Base-by-base conservation (phyloP, 2,888 invertebrate species). In the Clunio marinus region DNA sequence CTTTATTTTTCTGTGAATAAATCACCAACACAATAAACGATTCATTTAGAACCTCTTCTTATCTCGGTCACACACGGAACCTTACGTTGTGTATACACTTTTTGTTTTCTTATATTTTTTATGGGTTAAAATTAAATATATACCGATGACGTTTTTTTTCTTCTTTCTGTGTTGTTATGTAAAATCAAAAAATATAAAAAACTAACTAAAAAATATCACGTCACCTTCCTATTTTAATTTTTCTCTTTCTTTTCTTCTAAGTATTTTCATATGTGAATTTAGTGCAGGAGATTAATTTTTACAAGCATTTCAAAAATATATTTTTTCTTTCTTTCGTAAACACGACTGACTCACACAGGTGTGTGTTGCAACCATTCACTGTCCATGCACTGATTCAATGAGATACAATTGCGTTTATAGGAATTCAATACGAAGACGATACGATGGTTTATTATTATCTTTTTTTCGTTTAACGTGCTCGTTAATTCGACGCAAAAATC, bases 321-420 rank as follows among this genome's bases (percentile, higher is more conserved):
- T n/a, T n/a, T 37, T 37, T 41, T 32, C 17, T 32, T 59, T 59
- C 20, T 27, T 15, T 59, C 25, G 28, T 17, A 13, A 28, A 27
- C 22, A 7, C 17, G 15, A 24, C 17, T 41, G 63, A 63, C 45
- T 63, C 63, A 63, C 28, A 63, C 45, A 63, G 63, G 63, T 63
- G 63, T 63, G 51, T 57, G 28, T 57, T 20, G 22, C 51, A 51
- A 51, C 51, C 17, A 51, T 22, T 17, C 20, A 51, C 51, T 22
- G 51, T 51, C 51, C 51, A 22, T 51, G 51, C 17, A 51, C 22
- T 51, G 51, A 51, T 51, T 51, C 15, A 41, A 2, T 41, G 41
- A 41, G 41, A 41, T 41, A 10, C 41, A 41, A 41, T 41, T 41
- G 41, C 41, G 3, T n/a, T n/a, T n/a, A n/a, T n/a, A n/a, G n/a